phyloP scores from a whole-genome alignment of 2,797 vertebrate species.

The Pitangus sulphuratus region DNA sequence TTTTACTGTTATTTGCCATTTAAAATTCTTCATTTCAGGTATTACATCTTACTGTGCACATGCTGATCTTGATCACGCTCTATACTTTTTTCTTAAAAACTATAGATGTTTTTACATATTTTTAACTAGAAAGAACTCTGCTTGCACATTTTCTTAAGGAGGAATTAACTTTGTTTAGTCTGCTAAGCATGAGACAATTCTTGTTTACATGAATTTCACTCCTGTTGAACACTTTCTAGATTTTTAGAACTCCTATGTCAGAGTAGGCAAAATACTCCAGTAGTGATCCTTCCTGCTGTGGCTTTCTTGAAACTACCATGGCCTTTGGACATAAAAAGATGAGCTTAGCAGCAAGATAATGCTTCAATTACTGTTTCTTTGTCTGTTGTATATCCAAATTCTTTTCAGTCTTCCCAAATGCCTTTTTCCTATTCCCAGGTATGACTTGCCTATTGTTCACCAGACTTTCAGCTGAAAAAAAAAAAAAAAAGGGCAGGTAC shows the following conservation, averaged over 20 bases:
- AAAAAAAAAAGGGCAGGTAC: neutral
- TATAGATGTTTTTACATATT: neutral
- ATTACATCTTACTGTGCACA: neutral
- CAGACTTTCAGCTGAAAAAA: neutral
- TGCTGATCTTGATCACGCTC: neutral
- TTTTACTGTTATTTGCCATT: neutral
- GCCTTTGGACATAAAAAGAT: neutral
- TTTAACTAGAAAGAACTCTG: neutral
- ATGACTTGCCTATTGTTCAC: neutral
- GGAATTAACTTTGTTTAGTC: neutral
- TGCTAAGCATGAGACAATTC: neutral
- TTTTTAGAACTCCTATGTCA: neutral
- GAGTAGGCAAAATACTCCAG: neutral
- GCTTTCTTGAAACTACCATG: neutral
- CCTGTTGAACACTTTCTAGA: neutral
- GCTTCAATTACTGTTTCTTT: neutral
- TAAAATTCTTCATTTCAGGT: neutral
- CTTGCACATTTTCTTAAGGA: neutral
- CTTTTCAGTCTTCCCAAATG: neutral
- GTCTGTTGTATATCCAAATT: neutral
- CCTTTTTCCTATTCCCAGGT: neutral
- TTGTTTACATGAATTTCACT: neutral
- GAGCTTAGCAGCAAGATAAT: neutral
- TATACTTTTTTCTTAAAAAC: neutral
- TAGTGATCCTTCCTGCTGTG: neutral